Evolutionary conservation across 2,797 vertebrate species (phyloP).

Genomic region (Vultur gryphus): DNA sequence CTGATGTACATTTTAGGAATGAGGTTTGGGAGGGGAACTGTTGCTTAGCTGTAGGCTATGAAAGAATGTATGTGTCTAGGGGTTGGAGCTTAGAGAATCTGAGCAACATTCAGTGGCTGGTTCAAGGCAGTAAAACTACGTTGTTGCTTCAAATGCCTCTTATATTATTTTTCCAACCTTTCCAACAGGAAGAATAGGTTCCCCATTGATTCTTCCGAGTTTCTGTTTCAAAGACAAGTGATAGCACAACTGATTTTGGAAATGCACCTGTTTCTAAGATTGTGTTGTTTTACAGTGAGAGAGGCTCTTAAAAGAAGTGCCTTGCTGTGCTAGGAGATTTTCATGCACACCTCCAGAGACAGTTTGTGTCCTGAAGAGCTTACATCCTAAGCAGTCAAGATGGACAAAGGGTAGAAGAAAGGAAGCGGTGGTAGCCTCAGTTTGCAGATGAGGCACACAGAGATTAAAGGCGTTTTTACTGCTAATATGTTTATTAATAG

Average conservation of each 20-base stretch:
- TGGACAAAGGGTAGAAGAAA: not conserved
- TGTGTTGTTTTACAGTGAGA: not conserved
- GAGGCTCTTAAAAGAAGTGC: not conserved
- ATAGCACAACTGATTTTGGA: not conserved
- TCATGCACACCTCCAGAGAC: not conserved
- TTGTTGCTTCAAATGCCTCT: not conserved
- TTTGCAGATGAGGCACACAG: not conserved
- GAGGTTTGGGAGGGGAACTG: not conserved
- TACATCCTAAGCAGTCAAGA: not conserved
- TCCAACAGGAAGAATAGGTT: not conserved
- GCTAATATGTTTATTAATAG: not conserved
- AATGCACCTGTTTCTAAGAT: not conserved
- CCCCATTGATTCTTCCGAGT: not conserved
- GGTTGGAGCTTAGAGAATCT: not conserved
- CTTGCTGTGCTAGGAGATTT: not conserved
- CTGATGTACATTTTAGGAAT: not conserved
- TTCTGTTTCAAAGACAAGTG: not conserved
- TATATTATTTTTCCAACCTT: not conserved
- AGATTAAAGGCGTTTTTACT: not conserved
- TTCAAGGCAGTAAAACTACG: not conserved
- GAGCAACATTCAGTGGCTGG: not conserved
- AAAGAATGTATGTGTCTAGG: not conserved
- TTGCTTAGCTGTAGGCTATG: not conserved
- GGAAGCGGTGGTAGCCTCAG: not conserved
- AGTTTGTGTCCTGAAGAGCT: not conserved